Percentiles rank a stretch among this genome's conserved stretches.
phyloP scores from a whole-genome alignment of 2,113 vertebrate species.

The Ardeotis arabs region DNA sequence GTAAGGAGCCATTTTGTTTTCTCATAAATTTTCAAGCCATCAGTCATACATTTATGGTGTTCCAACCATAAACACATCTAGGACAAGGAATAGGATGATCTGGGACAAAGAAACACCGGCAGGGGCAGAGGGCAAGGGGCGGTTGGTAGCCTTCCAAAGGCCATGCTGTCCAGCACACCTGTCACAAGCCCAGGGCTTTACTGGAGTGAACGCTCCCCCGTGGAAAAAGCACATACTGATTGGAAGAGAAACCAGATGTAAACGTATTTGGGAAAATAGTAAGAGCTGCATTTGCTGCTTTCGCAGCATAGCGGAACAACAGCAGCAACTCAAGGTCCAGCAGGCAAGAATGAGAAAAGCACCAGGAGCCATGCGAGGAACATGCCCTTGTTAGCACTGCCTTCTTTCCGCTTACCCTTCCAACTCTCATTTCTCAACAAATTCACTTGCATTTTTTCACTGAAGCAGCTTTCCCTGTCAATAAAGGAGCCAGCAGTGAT shows the following conservation, averaged over 20 bases:
- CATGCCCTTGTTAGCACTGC: neutral
- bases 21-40: neutral
- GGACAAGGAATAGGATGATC: neutral
- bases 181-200: neutral
- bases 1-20: neutral
- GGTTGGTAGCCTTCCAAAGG: neutral
- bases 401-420: neutral
- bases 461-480: neutral
- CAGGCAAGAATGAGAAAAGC: neutral
- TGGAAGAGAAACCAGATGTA: constrained; percentile 1
- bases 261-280: neutral
- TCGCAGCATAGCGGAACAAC: neutral
- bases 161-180: neutral
- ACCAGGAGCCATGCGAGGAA: neutral
- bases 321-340: neutral
- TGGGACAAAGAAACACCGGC: neutral
- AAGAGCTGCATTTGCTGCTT: neutral
- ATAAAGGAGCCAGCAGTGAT: neutral
- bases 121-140: neutral
- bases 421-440: neutral
- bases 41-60: neutral
- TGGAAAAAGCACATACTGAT: neutral
- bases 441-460: neutral
- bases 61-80: neutral
- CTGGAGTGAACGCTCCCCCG: neutral